Evolutionary conservation across 2,797 vertebrate genomes (phyloP), one percentile per base, ranked within the genome.

Genomic region (Moxostoma hubbsi): DNA sequence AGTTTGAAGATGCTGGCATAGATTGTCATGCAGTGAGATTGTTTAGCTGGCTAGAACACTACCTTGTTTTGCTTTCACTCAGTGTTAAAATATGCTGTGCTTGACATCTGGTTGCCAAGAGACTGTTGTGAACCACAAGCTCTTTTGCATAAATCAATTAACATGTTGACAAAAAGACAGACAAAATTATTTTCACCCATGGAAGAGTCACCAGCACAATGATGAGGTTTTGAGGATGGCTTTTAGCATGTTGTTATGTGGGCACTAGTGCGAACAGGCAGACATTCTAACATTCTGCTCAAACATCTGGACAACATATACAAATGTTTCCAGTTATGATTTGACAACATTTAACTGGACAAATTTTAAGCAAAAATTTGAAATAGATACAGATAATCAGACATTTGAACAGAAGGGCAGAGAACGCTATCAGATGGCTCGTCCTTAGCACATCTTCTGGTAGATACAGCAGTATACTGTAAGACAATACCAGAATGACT

Each of bases 391-490:
- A 12, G n/a, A 6, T 54, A n/a, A 10, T 55, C 74, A 75, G 55
- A 77, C 74, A 49, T 74, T 36, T 45, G 7, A 12, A 71, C 71
- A 78, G 13, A 80, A 3, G 36, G 15, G 70, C 75, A 36, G 55
- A 49, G 63, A 80, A 75, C 63, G 77, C 54, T 68, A 77, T 81
- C 80, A 80, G 75, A 81, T 46, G 55, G 73, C 78, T 75, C n/a
- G 50, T 93, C 93, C 89, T 90, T 91, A 90, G 92, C 89, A 91
- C 86, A 86, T 89, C 78, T 91, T 89, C 92, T 93, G 92, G 93
- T 90, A 92, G 86, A 58, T 55, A 24, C 15, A 46, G 43, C 83
- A 84, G 36, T 36, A 36, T 36, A 36, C 84, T 87, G 89, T 91
- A 90, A 90, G 86, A 89, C 88, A 87, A 89, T 90, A 75, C 90